Evolutionary conservation across 2,888 invertebrate species (phyloP).

Genomic region (Priocnemis perturbator): DNA sequence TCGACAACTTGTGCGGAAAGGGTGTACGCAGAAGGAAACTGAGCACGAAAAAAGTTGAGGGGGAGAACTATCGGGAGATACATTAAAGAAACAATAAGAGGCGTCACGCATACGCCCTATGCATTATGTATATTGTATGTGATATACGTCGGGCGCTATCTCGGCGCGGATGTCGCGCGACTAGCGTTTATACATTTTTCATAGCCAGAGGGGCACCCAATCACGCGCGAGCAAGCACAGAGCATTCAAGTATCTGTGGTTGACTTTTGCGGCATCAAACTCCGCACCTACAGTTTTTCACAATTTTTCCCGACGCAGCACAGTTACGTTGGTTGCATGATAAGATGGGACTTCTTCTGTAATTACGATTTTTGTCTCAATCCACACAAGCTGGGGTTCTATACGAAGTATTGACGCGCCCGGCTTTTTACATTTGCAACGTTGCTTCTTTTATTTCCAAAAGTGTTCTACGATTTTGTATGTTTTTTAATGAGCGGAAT

Average conservation of each 20-base stretch:
- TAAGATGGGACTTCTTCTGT: no score
- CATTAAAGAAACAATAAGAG: slow-evolving; percentile 29
- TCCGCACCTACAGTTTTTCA: slow-evolving; percentile 18
- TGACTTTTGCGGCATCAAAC: slow-evolving; percentile 33
- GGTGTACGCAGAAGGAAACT: no score
- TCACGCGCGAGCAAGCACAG: not conserved
- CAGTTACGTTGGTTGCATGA: not conserved
- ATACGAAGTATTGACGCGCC: no score
- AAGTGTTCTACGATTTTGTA: no score
- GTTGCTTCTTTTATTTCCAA: no score
- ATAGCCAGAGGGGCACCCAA: slow-evolving; percentile 17
- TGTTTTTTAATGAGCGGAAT: no score
- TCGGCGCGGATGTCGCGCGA: slow-evolving; percentile 15
- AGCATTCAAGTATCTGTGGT: slow-evolving; percentile 2
- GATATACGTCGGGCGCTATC: slow-evolving; percentile 20
- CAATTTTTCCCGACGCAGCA: slow-evolving; percentile 14
- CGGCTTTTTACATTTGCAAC: no score
- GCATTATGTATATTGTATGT: slow-evolving; percentile 28
- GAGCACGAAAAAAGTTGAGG: no score
- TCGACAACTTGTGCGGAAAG: no score
- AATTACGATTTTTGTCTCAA: no score
- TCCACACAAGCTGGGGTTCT: no score
- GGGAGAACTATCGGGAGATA: slow-evolving; percentile 3
- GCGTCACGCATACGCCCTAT: slow-evolving; percentile 7
- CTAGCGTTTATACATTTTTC: slow-evolving; percentile 38